phyloP scores from a whole-genome alignment of 2,888 invertebrate species.

The Drosophila anceps region DNA sequence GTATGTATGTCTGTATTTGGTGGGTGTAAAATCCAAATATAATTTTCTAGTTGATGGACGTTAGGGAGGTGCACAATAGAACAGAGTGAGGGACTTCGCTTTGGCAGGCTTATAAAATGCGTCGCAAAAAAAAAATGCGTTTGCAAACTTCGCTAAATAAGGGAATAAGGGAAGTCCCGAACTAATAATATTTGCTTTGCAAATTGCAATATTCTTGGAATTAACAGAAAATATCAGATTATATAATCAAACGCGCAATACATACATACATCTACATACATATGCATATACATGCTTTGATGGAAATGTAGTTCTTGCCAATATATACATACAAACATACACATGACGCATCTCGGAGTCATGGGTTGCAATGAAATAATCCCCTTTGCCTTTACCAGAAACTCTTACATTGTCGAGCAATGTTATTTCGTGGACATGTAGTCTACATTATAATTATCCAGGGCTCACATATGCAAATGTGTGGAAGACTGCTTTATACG shows the following conservation, averaged over 20 bases:
- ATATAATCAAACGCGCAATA: slow-evolving; percentile 3
- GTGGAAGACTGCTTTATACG: slow-evolving; percentile 13
- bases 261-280: neutral
- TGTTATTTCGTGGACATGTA: slow-evolving; percentile 34
- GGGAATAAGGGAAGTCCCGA: slow-evolving; percentile 29
- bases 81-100: slow-evolving; percentile 27
- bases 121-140: slow-evolving; percentile 74
- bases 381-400: slow-evolving; percentile 41
- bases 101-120: slow-evolving; percentile 62
- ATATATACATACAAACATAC: too few relatives aligned
- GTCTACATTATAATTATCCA: neutral
- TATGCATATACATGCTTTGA: neutral
- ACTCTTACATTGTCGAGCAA: slow-evolving; percentile 4
- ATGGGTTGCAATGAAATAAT: slow-evolving; percentile 32
- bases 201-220: slow-evolving; percentile 2
- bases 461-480: slow-evolving; percentile 19
- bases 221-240: slow-evolving; percentile 5
- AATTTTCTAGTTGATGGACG: slow-evolving; percentile 49
- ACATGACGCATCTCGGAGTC: slow-evolving; percentile 49
- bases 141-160: slow-evolving; percentile 37
- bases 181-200: neutral
- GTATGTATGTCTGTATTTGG: slow-evolving; percentile 17
- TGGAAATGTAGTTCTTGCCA: slow-evolving; percentile 1
- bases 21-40: slow-evolving; percentile 58
- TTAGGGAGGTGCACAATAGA: slow-evolving; percentile 15